Conservation (phyloP, 2,113 vertebrate species). For the Danio rerio region DNA sequence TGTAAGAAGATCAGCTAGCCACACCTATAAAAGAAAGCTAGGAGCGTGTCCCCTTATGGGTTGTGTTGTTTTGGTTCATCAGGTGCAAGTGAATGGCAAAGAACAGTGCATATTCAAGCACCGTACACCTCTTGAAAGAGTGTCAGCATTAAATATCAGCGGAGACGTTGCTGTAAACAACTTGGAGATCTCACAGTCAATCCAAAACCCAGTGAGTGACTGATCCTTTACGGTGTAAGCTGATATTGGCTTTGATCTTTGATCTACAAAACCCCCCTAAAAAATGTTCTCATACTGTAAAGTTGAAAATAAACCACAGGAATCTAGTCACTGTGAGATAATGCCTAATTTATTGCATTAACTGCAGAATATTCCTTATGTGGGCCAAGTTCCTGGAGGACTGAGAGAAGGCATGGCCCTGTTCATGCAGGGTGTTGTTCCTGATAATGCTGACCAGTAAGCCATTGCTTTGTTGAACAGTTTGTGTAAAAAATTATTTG, state of each 20-base stretch:
- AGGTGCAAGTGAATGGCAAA: constrained; percentile 36
- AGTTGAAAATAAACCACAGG: too few species aligned
- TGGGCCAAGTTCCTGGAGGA: not conserved
- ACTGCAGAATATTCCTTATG: constrained; percentile 27
- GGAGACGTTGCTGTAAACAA: too few species aligned
- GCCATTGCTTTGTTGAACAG: not conserved
- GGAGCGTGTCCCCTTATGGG: too few species aligned
- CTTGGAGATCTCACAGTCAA: not conserved
- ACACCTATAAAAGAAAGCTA: too few species aligned
- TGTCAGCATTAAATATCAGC: not conserved
- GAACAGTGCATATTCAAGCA: not conserved
- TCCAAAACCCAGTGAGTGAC: not conserved
- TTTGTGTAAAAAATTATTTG: not conserved
- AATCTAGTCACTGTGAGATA: too few species aligned
- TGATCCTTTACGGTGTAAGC: too few species aligned
- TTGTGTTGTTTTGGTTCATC: not conserved
- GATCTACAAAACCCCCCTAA: too few species aligned
- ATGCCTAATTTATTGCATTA: not conserved
- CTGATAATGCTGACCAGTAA: not conserved
- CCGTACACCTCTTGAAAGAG: constrained; percentile 9
- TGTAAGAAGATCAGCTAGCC: not conserved
- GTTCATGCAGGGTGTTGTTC: constrained; percentile 7
- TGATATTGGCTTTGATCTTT: too few species aligned
- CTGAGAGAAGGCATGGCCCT: constrained; percentile 30
- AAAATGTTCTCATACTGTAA: too few species aligned